Conservation (phyloP, 2,797 vertebrate species). For the Antrozous pallidus region DNA sequence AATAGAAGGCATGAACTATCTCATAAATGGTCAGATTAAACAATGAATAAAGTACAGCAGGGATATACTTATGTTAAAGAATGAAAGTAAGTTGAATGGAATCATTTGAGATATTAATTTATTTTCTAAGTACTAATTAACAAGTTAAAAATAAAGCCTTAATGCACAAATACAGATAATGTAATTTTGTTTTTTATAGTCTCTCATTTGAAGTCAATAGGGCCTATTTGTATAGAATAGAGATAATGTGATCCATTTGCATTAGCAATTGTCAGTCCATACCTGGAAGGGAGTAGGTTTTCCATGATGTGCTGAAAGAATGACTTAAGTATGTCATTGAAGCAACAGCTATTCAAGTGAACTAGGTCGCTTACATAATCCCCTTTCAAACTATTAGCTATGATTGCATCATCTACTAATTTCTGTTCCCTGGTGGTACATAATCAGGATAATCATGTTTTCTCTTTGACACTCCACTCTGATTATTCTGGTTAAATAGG, state of each 20-base stretch:
- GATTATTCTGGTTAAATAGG: not conserved
- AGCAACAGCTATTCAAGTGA: not conserved
- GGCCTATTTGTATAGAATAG: not conserved
- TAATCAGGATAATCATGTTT: not conserved
- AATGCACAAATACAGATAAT: not conserved
- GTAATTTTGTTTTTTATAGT: not conserved
- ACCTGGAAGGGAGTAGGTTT: not conserved
- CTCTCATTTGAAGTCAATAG: not conserved
- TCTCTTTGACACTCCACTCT: not conserved
- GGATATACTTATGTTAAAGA: not conserved
- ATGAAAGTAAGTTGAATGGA: not conserved
- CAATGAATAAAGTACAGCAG: not conserved
- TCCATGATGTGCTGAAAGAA: not conserved
- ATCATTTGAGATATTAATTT: not conserved
- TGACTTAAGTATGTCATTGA: not conserved
- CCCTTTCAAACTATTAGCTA: not conserved
- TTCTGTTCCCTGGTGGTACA: not conserved
- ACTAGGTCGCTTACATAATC: not conserved
- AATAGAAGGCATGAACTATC: not conserved
- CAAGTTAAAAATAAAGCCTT: not conserved
- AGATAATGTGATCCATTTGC: not conserved
- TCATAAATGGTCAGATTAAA: not conserved
- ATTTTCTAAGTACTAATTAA: not conserved
- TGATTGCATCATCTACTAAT: not conserved
- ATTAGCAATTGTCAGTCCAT: not conserved